Percentiles rank a stretch among this genome's conserved stretches.
These are phyloP conservation scores for Gorsachius magnificus DNA, from an alignment of 2,797 vertebrate species.

Conservation along the genomic window DNA sequence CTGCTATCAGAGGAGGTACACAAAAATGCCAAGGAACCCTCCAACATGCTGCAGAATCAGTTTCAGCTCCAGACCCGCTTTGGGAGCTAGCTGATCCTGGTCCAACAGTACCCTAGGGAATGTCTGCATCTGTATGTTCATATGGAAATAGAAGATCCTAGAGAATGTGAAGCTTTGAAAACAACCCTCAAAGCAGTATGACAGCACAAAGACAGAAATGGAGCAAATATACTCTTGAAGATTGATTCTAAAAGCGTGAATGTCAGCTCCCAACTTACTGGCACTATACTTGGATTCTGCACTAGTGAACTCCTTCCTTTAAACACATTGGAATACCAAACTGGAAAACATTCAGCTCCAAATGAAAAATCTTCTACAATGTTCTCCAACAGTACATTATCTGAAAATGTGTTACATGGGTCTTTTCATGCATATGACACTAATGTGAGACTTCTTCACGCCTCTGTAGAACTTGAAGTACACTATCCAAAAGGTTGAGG, in stretches of 20 bases:
- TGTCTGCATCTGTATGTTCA: neutral
- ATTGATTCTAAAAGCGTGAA: neutral
- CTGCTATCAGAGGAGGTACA: neutral
- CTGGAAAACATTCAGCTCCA: neutral
- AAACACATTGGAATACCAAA: neutral
- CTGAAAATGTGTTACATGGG: neutral
- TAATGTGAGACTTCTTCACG: neutral
- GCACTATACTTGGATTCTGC: neutral
- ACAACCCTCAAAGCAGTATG: neutral
- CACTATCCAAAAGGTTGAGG: neutral
- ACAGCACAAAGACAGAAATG: accelerated
- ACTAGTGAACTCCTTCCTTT: neutral
- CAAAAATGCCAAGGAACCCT: neutral
- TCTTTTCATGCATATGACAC: neutral
- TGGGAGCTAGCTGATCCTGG: neutral
- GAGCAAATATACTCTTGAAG: neutral
- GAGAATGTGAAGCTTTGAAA: neutral
- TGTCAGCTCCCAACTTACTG: neutral
- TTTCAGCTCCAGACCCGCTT: neutral
- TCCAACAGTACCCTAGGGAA: neutral
- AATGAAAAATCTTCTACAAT: neutral
- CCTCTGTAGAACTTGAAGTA: neutral
- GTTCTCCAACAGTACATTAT: neutral
- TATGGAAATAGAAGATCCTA: neutral
- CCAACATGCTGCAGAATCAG: neutral